phyloP scores from a whole-genome alignment of 2,113 vertebrate genomes.

The Psilopogon haemacephalus region DNA sequence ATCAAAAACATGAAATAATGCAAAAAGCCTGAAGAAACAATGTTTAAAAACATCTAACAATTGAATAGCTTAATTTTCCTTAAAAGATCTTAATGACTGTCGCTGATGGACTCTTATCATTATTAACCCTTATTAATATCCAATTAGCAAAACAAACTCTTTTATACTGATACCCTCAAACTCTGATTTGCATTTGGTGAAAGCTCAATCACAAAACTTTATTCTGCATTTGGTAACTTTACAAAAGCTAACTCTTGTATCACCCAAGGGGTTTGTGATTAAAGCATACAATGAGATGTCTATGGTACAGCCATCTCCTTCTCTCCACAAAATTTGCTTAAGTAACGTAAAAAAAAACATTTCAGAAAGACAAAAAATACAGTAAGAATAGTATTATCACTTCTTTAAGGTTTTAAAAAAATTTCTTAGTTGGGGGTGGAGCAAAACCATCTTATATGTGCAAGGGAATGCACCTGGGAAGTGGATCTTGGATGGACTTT shows the following conservation, averaged over 20 bases:
- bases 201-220: background rate
- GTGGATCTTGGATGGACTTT: background rate
- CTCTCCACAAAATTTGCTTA: background rate
- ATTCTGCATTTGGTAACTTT: background rate
- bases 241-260: background rate
- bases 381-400: background rate
- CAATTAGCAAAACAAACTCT: background rate
- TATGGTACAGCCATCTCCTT: background rate
- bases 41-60: background rate
- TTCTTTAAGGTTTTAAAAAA: background rate
- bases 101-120: background rate
- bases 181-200: background rate
- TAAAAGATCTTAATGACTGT: background rate
- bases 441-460: background rate
- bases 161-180: background rate
- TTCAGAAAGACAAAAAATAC: background rate
- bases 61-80: background rate
- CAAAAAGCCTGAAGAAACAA: background rate
- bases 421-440: background rate
- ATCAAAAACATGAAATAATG: background rate
- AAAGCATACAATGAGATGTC: background rate
- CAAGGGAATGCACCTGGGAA: background rate
- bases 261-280: background rate
- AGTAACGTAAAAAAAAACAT: background rate
- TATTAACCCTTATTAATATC: background rate